Evolutionary conservation across 2,113 vertebrate genomes (phyloP), one percentile per base, ranked within the genome.

Genomic region (Polypterus bichir): DNA sequence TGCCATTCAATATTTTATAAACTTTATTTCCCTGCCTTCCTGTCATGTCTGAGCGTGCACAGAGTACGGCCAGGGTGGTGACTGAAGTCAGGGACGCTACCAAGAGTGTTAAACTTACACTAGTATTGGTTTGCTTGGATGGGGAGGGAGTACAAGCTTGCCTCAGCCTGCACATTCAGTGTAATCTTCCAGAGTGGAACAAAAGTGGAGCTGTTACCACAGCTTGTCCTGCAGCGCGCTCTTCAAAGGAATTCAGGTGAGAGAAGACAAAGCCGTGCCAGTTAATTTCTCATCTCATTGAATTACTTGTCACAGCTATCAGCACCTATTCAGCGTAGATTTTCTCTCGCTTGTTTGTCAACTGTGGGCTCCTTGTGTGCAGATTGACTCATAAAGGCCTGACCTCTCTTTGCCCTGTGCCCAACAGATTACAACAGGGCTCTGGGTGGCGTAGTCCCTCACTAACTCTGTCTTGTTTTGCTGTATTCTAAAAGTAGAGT

Each of bases 241-340:
- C 10, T 54, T 59, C 44, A 59, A 46, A 64, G 46, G 47, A 51
- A 54, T n/a, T 5, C 9, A 49, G 60, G 49, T 54, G 47, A 49
- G 44, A 52, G 46, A 59, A 55, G 10, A 62, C 44, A 44, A 52
- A 47, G n/a, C 44, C 53, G 59, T 54, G 45, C 60, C 57, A 7
- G 49, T 48, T 48, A 61, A 62, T 62, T 58, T 57, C 65, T 66
- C 65, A 62, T 66, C 56, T 61, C n/a, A 57, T 54, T 62, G 49
- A 66, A 44, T n/a, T 10, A 46, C 56, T 47, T 9, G 61, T 62
- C 65, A 27, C 8, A 9, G 56, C 56, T 62, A 57, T 66, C 65
- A 62, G 55, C 56, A 46, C 54, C 60, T 52, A 62, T 66, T 66
- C 54, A 66, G 9, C 11, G 27, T 27, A 54, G 48, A 62, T 62